Percentiles rank a stretch among this genome's conserved stretches.
Conservation (phyloP, 1,140 invertebrate species). For the Lepidotrigona ventralis region DNA sequence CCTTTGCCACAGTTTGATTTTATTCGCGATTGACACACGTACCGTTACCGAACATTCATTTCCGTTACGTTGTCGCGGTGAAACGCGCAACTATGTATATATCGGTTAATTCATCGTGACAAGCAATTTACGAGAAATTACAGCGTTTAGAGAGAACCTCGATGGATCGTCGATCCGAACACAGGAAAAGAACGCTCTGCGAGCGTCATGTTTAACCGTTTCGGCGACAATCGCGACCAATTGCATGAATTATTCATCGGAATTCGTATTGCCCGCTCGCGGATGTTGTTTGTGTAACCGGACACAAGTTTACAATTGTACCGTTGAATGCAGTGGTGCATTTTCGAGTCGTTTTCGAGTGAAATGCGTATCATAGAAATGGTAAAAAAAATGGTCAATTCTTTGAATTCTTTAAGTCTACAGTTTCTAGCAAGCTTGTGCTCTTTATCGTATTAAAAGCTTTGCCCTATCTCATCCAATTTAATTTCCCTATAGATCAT, state of each 20-base stretch:
- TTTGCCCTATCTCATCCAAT: too few species aligned
- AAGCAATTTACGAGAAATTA: conserved; percentile 34
- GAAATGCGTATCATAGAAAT: too few species aligned
- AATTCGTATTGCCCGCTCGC: conserved; percentile 14
- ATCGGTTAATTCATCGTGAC: conserved; percentile 37
- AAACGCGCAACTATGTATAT: neutral
- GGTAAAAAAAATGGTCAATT: neutral
- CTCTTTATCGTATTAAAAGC: too few species aligned
- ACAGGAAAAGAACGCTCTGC: neutral
- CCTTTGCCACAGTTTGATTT: neutral
- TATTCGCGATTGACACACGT: neutral
- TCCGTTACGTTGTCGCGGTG: conserved; percentile 18
- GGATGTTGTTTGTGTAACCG: neutral
- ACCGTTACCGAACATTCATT: conserved; percentile 32
- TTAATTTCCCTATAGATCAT: too few species aligned
- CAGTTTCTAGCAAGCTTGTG: too few species aligned
- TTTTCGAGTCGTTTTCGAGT: too few species aligned
- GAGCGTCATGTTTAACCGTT: conserved; percentile 14
- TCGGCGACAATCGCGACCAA: conserved; percentile 24
- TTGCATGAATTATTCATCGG: conserved; percentile 47
- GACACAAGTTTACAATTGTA: conserved; percentile 13
- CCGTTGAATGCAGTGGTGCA: too few species aligned
- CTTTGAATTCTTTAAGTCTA: too few species aligned
- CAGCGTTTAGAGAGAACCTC: neutral
- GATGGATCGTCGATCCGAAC: neutral